These are phyloP conservation scores for Tiliqua scincoides DNA, from an alignment of 2,113 vertebrate genomes.

Conservation along the genomic window DNA sequence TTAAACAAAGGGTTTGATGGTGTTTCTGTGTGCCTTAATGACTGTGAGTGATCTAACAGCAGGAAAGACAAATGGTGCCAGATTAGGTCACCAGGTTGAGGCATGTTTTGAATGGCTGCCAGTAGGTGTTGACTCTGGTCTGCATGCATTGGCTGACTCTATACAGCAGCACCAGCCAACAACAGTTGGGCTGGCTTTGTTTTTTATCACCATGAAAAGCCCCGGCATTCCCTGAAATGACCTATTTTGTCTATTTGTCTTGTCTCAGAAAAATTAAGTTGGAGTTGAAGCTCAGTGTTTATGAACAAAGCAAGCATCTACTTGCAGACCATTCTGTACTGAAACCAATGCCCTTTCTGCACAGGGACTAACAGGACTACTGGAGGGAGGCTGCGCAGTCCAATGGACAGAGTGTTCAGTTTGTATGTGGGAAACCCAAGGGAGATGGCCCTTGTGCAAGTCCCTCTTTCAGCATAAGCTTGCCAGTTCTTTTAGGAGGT, in stretches of 20 bases:
- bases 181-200: background rate
- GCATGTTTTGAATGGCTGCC: slow-evolving; percentile 3
- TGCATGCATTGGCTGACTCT: background rate
- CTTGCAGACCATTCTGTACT: background rate
- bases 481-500: background rate
- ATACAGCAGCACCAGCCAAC: background rate
- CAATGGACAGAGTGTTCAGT: background rate
- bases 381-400: background rate
- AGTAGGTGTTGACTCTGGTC: background rate
- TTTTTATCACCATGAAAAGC: slow-evolving; percentile 7
- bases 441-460: background rate
- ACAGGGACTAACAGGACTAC: background rate
- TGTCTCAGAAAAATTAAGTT: background rate
- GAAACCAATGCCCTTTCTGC: background rate
- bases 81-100: slow-evolving; percentile 18
- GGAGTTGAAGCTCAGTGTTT: background rate
- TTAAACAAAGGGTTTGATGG: slow-evolving; percentile 24
- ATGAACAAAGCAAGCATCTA: background rate
- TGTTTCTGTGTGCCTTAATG: background rate
- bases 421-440: background rate
- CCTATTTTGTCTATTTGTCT: background rate
- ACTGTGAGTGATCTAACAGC: background rate
- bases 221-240: background rate
- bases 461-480: background rate
- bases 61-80: slow-evolving; percentile 23